These are phyloP conservation scores for Psilopsiagon aurifrons DNA, from an alignment of 2,113 vertebrate genomes.

Conservation along the genomic window DNA sequence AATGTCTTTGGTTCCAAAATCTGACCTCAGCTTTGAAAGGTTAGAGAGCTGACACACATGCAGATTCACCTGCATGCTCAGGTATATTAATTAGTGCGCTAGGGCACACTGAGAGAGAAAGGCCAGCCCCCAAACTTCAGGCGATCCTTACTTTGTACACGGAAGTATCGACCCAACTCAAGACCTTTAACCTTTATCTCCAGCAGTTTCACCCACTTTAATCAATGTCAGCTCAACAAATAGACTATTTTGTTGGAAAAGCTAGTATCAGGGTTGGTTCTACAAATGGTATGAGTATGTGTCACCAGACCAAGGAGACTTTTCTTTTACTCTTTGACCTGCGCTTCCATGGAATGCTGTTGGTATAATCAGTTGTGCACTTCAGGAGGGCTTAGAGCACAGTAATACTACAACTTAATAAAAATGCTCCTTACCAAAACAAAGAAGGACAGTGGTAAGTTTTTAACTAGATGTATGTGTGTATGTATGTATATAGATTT, in stretches of 20 bases:
- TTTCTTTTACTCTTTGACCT: neutral
- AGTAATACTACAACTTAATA: neutral
- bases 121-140: neutral
- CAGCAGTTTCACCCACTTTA: neutral
- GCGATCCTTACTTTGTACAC: neutral
- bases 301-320: neutral
- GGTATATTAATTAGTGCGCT: neutral
- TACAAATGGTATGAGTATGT: neutral
- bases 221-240: neutral
- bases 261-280: neutral
- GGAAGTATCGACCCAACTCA: neutral
- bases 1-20: neutral
- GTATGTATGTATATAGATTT: neutral
- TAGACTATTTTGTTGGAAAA: neutral
- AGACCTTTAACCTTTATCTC: neutral
- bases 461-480: rapidly evolving
- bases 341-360: neutral
- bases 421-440: neutral
- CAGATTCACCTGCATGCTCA: neutral
- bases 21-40: neutral
- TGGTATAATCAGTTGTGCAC: neutral
- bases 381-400: neutral
- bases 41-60: neutral
- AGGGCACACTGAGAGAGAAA: neutral
- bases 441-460: neutral